Conservation (phyloP, 2,797 vertebrate genomes). For the Urophycis tenuis region DNA sequence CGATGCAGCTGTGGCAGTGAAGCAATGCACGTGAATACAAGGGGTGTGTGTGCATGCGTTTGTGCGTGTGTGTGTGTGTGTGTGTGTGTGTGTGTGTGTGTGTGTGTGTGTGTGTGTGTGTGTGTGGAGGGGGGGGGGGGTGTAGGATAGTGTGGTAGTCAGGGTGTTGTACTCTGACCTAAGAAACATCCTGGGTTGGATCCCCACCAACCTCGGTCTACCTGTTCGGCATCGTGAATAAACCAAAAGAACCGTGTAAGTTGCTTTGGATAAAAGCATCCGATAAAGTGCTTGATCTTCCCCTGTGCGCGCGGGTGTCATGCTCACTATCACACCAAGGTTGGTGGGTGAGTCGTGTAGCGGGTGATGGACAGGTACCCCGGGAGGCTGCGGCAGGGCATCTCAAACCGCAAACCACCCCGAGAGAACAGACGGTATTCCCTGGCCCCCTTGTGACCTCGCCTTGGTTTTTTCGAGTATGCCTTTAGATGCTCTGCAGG, state of each 20-base stretch:
- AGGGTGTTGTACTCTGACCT: background rate
- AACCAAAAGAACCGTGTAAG: background rate
- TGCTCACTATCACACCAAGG: background rate
- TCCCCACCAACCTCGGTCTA: background rate
- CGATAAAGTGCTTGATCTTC: background rate
- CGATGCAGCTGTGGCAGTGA: no score
- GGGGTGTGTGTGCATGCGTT: no score
- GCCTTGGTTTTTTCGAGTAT: no score
- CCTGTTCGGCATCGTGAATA: background rate
- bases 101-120: no score
- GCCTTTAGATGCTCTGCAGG: no score
- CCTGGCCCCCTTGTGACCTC: no score
- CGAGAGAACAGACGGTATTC: background rate
- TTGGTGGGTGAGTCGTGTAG: background rate
- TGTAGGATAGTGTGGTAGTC: background rate
- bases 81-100: no score
- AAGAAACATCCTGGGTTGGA: background rate
- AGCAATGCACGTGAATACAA: conserved; percentile 1
- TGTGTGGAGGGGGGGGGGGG: background rate
- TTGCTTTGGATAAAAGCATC: no score
- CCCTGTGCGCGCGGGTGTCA: background rate
- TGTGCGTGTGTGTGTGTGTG: no score
- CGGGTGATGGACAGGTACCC: background rate
- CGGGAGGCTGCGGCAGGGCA: background rate
- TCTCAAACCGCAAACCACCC: background rate